Evolutionary conservation across 1,140 invertebrate genomes (phyloP), one percentile per base, ranked within the genome.

Genomic region (Brachionus asplanchnoidis): DNA sequence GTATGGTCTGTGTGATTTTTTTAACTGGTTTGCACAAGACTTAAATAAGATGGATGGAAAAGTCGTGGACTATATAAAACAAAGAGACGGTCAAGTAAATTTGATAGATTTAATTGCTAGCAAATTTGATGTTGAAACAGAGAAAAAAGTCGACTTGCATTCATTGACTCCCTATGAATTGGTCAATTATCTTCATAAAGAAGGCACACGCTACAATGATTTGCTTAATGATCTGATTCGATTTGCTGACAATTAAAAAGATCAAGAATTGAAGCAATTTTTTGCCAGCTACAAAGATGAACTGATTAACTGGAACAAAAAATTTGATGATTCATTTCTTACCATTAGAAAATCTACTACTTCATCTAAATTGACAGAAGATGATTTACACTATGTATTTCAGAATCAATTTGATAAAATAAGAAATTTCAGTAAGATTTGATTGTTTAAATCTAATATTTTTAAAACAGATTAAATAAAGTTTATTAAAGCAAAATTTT

Each of bases 391-490:
- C 17, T 6, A 73, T 44, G 17, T 40, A n/a, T 73, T 40, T 5
- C 28, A 40, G 8, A 73, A 73, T 17, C 28, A 73, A 40, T 73
- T 73, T 14, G 17, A 73, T 40, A 6, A 73, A 42, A 73, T 73
- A 5, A 73, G 14, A 36, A 12, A 73, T n/a, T 73, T 73, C 68
- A 73, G 68, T 42, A 36, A 73, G 42, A 73, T 73, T 73, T 73
- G 42, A 73, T n/a, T 26, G 0, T 66, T n/a, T 40, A 6, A 0
- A n/a, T 40, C 40, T 40, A 1, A 14, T 36, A 26, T 73, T 42
- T 73, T 40, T 28, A 0, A 3, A 28, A 28, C 26, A 28, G 26
- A 2, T 28, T n/a, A 28, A 28, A 28, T 28, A 28, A 28, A 28
- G 26, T 28, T 3, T 28, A 28, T 28, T 28, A 28, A 28, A 28